Evolutionary conservation across 92 coral and sea anemone species (phyloP).

Genomic region (Meandrina meandrites): DNA sequence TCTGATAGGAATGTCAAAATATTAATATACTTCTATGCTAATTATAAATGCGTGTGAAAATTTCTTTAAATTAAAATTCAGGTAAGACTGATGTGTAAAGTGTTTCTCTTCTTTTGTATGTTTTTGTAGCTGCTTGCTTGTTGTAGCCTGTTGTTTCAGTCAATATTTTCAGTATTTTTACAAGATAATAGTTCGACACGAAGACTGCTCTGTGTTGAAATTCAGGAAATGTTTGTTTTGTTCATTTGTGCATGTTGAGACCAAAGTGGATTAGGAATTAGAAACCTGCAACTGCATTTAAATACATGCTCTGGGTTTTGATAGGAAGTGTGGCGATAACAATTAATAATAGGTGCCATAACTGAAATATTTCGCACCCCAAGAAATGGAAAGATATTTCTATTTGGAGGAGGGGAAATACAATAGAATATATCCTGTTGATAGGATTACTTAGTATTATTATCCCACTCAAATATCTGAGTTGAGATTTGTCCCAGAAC

Average conservation of each 20-base stretch:
- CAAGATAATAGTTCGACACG: neutral
- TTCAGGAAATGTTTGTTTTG: slow-evolving; percentile 16
- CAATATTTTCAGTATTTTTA: slow-evolving; percentile 23
- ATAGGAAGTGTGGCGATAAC: neutral
- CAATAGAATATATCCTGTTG: neutral
- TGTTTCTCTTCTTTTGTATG: neutral
- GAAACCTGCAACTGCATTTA: neutral
- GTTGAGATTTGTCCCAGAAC: neutral
- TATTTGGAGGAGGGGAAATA: neutral
- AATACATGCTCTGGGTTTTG: neutral
- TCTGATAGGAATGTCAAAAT: slow-evolving; percentile 28
- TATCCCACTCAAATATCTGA: slow-evolving; percentile 5
- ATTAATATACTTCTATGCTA: neutral
- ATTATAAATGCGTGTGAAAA: neutral
- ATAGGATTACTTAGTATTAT: neutral
- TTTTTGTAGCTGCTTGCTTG: neutral
- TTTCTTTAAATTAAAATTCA: neutral
- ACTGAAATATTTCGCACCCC: neutral
- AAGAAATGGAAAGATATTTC: neutral
- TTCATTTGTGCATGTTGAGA: neutral
- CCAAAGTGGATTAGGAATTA: slow-evolving; percentile 2
- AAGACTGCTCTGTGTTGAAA: neutral
- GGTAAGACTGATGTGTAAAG: neutral
- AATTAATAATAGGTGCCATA: neutral
- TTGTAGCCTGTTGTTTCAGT: slow-evolving; percentile 3